phyloP scores from a whole-genome alignment of 2,797 vertebrate species.

The Phalloptychus januarius region DNA sequence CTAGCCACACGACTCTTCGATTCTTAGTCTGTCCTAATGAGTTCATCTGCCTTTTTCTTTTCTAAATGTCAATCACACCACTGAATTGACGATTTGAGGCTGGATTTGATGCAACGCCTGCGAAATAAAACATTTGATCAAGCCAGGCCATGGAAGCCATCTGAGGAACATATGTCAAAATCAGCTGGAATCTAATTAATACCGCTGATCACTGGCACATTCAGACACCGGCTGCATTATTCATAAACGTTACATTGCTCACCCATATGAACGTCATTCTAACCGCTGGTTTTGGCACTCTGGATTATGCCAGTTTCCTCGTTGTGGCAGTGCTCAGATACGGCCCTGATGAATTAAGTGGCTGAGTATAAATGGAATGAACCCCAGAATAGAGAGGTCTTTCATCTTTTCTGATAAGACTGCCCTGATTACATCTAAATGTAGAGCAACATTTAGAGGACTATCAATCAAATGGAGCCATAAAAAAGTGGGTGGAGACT shows the following conservation, averaged over 20 bases:
- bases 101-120: conserved; percentile 38
- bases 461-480: conserved; percentile 79
- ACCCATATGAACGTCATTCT: conserved; percentile 45
- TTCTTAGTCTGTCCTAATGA: not conserved
- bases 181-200: conserved; percentile 60
- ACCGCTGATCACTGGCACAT: conserved; percentile 41
- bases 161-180: conserved; percentile 55
- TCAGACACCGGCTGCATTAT: conserved; percentile 54
- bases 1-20: not conserved
- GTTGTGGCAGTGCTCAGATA: conserved; percentile 58
- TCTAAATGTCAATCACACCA: not conserved
- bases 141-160: conserved; percentile 39
- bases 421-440: conserved; percentile 86
- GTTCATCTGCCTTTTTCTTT: not conserved
- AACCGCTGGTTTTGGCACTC: conserved; percentile 41
- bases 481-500: conserved; percentile 58
- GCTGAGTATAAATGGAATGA: conserved; percentile 80
- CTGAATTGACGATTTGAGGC: conserved; percentile 7
- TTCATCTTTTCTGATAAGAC: conserved; percentile 85
- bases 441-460: conserved; percentile 83
- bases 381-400: conserved; percentile 84
- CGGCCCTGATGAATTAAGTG: conserved; percentile 78
- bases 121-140: conserved; percentile 66
- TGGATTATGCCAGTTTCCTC: conserved; percentile 55
- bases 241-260: conserved; percentile 65